Evolutionary conservation across 2,888 invertebrate genomes (phyloP).

Genomic region (Acleris emargana): DNA sequence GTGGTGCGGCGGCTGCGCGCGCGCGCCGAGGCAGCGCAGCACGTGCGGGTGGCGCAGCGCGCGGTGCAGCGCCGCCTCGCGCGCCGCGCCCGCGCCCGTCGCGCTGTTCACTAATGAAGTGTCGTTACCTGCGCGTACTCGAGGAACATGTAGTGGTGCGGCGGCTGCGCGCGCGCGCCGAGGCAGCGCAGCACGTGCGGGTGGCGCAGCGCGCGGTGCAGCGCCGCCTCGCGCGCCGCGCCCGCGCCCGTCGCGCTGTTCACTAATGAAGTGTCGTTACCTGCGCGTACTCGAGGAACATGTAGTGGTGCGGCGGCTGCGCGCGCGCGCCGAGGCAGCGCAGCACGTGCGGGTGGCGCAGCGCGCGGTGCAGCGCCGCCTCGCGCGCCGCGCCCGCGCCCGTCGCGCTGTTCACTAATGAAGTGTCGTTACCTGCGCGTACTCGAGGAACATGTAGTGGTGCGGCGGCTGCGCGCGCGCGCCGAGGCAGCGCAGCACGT

Average conservation of each 20-base stretch:
- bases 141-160: slow-evolving; percentile 94
- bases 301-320: slow-evolving; percentile 90
- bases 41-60: slow-evolving; percentile 93
- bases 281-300: slow-evolving; percentile 98
- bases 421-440: slow-evolving; percentile 85
- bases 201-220: slow-evolving; percentile 94
- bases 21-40: slow-evolving; percentile 92
- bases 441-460: slow-evolving; percentile 98
- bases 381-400: slow-evolving; percentile 91
- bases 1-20: slow-evolving; percentile 89
- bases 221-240: slow-evolving; percentile 93
- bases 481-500: slow-evolving; percentile 93
- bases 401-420: too few species aligned
- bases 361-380: slow-evolving; percentile 93
- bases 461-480: slow-evolving; percentile 89
- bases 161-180: slow-evolving; percentile 89
- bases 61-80: slow-evolving; percentile 95
- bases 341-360: slow-evolving; percentile 93
- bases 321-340: slow-evolving; percentile 92
- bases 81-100: slow-evolving; percentile 88
- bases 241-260: too few species aligned
- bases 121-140: slow-evolving; percentile 91
- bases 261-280: too few species aligned
- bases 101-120: too few species aligned
- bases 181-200: slow-evolving; percentile 94